phyloP scores from a whole-genome alignment of 2,113 vertebrate species.

The Cyanistes caeruleus region DNA sequence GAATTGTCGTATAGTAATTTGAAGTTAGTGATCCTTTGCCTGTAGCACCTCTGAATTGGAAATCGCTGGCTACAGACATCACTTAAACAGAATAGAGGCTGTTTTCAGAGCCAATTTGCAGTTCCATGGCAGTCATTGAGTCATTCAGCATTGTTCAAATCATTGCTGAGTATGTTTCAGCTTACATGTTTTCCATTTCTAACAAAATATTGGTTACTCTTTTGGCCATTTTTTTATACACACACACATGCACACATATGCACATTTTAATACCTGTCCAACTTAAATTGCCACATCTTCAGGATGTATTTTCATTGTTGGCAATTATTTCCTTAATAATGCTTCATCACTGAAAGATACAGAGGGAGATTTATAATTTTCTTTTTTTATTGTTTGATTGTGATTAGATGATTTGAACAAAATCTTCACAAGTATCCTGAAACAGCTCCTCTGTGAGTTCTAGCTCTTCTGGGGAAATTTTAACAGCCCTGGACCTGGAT shows the following conservation, averaged over 20 bases:
- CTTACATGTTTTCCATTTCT: too few relatives aligned
- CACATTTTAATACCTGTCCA: neutral
- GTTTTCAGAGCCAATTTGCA: neutral
- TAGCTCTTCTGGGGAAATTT: neutral
- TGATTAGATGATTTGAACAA: neutral
- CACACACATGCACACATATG: accelerated
- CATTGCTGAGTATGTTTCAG: neutral
- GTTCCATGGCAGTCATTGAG: neutral
- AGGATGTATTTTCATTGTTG: neutral
- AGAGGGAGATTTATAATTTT: neutral
- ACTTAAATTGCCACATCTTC: neutral
- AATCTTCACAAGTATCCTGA: neutral
- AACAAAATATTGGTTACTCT: neutral
- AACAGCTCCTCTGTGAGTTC: neutral
- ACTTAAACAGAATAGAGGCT: neutral
- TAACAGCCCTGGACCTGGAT: neutral
- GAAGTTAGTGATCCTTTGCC: neutral
- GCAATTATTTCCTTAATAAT: neutral
- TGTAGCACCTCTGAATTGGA: neutral
- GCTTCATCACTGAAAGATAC: neutral
- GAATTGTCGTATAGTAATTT: neutral
- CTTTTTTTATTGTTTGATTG: neutral
- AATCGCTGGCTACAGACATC: neutral
- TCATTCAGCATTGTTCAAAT: neutral
- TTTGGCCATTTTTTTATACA: neutral